Evolutionary conservation across 2,888 invertebrate species (phyloP).

Genomic region (Mythimna vitellina): DNA sequence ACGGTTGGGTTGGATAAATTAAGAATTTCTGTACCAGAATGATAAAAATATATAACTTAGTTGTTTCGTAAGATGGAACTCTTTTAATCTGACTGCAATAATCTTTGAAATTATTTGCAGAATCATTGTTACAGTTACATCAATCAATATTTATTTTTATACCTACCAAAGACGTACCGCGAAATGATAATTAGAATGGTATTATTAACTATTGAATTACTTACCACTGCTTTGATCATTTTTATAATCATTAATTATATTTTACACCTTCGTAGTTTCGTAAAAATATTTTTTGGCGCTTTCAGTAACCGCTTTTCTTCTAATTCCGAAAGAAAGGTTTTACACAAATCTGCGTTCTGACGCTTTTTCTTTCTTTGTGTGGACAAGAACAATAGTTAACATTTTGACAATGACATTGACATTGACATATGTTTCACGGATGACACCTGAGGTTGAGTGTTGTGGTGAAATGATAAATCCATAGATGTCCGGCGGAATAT

Average conservation of each 20-base stretch:
- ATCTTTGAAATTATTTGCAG: conserved; percentile 1
- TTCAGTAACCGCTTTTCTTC: background rate
- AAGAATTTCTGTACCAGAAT: background rate
- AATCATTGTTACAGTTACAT: conserved; percentile 25
- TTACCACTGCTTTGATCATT: conserved; percentile 66
- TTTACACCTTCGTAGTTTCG: background rate
- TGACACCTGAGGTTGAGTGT: too few relatives aligned
- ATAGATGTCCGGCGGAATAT: too few relatives aligned
- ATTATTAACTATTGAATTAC: conserved; percentile 19
- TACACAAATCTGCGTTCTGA: conserved; percentile 3
- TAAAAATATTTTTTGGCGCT: conserved; percentile 6
- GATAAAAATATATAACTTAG: background rate
- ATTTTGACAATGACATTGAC: background rate
- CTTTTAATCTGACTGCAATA: background rate
- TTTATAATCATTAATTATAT: conserved; percentile 39
- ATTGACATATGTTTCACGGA: background rate
- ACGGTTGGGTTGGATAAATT: too few relatives aligned
- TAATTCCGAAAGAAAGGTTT: conserved; percentile 9
- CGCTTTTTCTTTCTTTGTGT: conserved; percentile 11
- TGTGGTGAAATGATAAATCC: too few relatives aligned
- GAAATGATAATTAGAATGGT: background rate
- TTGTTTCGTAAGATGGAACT: background rate
- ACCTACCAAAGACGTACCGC: background rate
- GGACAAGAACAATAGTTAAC: conserved; percentile 15
- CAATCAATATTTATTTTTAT: conserved; percentile 31